A percentile compares a stretch with the other conserved stretches of the same genome.
Evolutionary conservation across 1,140 invertebrate species (phyloP).

Genomic region (Drosophila prosaltans): DNA sequence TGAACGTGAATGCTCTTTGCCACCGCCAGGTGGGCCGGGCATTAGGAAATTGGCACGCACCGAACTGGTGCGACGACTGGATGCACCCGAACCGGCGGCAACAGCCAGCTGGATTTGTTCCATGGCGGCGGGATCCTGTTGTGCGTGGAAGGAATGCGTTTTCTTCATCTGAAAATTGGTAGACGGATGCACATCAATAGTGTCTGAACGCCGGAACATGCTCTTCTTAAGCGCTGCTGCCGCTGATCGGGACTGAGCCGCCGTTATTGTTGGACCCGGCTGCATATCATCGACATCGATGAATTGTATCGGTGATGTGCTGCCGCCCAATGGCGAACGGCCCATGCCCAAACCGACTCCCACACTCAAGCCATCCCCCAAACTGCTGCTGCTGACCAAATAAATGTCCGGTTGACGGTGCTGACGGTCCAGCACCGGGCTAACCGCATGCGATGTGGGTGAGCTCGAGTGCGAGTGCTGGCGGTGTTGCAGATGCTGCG

Average conservation of each 20-base stretch:
- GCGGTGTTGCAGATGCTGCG: conserved; percentile 37
- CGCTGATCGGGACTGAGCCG: conserved; percentile 37
- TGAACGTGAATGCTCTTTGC: conserved; percentile 76
- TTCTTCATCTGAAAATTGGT: conserved; percentile 83
- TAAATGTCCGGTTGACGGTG: conserved; percentile 79
- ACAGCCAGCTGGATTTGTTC: conserved; percentile 73
- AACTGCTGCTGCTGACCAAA: conserved; percentile 82
- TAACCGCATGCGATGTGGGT: conserved; percentile 76
- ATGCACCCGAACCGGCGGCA: conserved; percentile 65
- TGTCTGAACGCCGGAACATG: conserved; percentile 80
- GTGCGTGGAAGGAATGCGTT: conserved; percentile 82
- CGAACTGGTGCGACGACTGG: conserved; percentile 78
- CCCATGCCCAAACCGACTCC: conserved; percentile 61
- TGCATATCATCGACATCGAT: conserved; percentile 81
- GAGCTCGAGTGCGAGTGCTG: conserved; percentile 73
- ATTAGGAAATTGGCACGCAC: conserved; percentile 80
- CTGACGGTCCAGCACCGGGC: conserved; percentile 65
- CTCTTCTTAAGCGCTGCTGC: conserved; percentile 72
- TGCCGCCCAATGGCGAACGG: conserved; percentile 65
- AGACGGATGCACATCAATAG: conserved; percentile 82
- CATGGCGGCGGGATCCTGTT: conserved; percentile 78
- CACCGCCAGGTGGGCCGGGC: conserved; percentile 58
- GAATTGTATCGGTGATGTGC: conserved; percentile 81
- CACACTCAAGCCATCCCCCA: conserved; percentile 71
- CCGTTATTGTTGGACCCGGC: conserved; percentile 44